Evolutionary conservation across 2,797 vertebrate species (phyloP), one percentile per base, ranked within the genome.

Genomic region (Chelon labrosus): DNA sequence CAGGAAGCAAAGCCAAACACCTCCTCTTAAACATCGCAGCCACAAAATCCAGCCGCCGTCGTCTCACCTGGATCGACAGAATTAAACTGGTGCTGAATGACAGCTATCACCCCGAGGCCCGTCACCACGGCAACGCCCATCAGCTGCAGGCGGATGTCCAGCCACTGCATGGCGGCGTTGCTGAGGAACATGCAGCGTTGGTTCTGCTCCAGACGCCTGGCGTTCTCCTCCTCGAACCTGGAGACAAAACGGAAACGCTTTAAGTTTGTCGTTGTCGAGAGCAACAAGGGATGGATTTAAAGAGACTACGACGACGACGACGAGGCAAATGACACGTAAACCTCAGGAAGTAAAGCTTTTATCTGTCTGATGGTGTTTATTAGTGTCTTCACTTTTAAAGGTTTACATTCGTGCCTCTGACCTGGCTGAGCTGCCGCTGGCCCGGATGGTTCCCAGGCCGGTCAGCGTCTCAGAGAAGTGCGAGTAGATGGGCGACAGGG

Each of bases 71-170:
- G 96, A 84, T 98, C 93, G 0, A 96, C 94, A 0, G 94, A 84
- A 66, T 90, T 85, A 41, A 91, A 92, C 87, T 95, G 94, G 89
- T 98, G 97, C 89, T 99, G 96, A 38, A 98, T 80, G 42, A 99
- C 93, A 2, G 97, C 96, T 1, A 98, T 95, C 64, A 85, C 85
- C 0, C 94, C 94, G 6, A 98, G 95, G 78, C 94, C 85, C 0
- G 96, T 97, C 78, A 99, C 93, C 83, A 99, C 95, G 0, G 89
- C 79, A 0, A 98, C 97, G 1, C 97, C 97, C 20, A 98, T 97
- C 92, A 99, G 95, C 94, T 99, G 98, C 70, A 99, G 91, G n/a
- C 97, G 96, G 72, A 99, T 97, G 90, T 97, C 96, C 88, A 99
- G 90, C 98, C 98, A 99, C 89, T 97, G 96, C 88, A 92, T 93